Conservation (phyloP, 2,797 vertebrate species). For the Telmatherina bonti region DNA sequence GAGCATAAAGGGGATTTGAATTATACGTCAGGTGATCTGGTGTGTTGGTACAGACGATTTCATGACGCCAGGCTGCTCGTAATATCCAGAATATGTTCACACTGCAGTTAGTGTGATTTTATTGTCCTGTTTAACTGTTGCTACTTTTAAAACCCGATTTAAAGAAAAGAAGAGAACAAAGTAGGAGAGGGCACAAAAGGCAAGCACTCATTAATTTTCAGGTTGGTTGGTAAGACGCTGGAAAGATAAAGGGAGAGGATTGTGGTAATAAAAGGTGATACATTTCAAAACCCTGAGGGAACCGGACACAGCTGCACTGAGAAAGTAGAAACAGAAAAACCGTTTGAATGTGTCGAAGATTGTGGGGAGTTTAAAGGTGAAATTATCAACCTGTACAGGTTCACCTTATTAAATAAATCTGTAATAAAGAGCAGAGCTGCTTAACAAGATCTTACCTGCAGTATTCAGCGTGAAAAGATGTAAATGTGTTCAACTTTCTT, state of each 20-base stretch:
- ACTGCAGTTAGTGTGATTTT: neutral
- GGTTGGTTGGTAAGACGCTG: slow-evolving; percentile 3
- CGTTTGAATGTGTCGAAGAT: slow-evolving; percentile 6
- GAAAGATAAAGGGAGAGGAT: slow-evolving; percentile 12
- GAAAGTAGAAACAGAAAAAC: slow-evolving; percentile 26
- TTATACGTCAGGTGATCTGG: neutral
- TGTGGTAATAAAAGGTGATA: slow-evolving; percentile 55
- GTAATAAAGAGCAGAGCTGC: neutral
- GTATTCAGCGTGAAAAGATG: neutral
- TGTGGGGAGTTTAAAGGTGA: neutral
- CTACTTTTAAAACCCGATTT: slow-evolving; percentile 19
- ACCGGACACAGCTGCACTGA: slow-evolving; percentile 53
- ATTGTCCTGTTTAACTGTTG: slow-evolving; percentile 9
- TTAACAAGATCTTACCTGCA: neutral
- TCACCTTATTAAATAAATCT: neutral
- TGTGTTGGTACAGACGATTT: neutral
- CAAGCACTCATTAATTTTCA: slow-evolving; percentile 9
- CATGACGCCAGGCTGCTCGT: neutral
- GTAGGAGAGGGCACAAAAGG: neutral
- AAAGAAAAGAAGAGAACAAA: slow-evolving; percentile 9
- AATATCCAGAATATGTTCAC: neutral
- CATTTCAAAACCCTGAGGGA: slow-evolving; percentile 46
- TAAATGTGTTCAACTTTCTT: neutral
- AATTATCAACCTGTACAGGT: neutral
- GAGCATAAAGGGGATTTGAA: no score